These are phyloP conservation scores for Tetragonula carbonaria DNA, from an alignment of 2,888 invertebrate genomes.

Conservation along the genomic window DNA sequence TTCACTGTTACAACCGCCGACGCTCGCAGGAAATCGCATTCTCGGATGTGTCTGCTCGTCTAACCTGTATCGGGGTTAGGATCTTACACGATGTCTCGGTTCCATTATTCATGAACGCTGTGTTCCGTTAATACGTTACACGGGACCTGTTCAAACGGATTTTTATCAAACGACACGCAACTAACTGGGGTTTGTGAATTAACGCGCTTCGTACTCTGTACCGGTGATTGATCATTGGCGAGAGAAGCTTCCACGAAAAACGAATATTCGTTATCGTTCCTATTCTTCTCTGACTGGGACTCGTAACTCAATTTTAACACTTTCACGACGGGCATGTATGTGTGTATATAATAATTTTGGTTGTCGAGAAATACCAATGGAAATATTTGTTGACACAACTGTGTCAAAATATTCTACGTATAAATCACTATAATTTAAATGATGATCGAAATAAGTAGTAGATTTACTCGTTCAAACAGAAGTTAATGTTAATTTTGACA, in stretches of 20 bases:
- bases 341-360: too few species aligned
- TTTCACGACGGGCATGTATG: too few species aligned
- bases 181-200: neutral
- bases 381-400: too few species aligned
- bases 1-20: constrained; percentile 36
- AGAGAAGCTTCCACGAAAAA: too few species aligned
- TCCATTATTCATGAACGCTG: neutral
- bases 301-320: neutral
- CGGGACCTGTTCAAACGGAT: neutral
- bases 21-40: constrained; percentile 41
- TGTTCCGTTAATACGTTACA: neutral
- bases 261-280: neutral
- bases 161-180: neutral
- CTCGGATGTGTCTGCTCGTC: neutral
- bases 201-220: neutral
- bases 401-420: too few species aligned
- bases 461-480: too few species aligned
- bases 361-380: too few species aligned
- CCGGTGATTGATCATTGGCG: neutral
- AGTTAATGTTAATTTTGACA: too few species aligned
- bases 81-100: neutral
- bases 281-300: neutral
- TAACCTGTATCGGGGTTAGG: neutral
- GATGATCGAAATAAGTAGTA: too few species aligned
- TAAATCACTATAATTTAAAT: too few species aligned